Evolutionary conservation across 2,113 vertebrate genomes (phyloP).

Genomic region (Syngnathus typhle): DNA sequence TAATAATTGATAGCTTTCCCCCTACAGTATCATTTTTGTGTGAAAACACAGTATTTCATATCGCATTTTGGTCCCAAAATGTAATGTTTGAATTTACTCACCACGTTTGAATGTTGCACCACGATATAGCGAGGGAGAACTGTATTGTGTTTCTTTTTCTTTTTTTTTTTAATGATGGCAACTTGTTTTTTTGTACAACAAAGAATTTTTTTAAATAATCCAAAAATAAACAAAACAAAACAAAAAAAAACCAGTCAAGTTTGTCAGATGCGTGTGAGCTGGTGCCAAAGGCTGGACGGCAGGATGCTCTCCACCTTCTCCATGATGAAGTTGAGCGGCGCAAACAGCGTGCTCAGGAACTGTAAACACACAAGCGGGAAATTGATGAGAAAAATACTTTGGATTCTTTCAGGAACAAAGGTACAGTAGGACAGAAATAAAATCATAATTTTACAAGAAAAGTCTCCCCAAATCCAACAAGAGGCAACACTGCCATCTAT

Average conservation of each 20-base stretch:
- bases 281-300: constrained; percentile 97
- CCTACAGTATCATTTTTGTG: neutral
- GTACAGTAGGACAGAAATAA: too few species aligned
- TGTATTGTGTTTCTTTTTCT: constrained; percentile 78
- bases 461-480: too few species aligned
- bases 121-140: constrained; percentile 22
- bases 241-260: constrained; percentile 51
- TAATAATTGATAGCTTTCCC: too few species aligned
- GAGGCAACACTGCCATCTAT: too few species aligned
- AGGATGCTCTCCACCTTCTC: constrained; percentile 98
- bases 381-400: too few species aligned
- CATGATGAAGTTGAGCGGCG: constrained; percentile 98
- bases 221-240: constrained; percentile 64
- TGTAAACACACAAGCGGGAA: constrained; percentile 43
- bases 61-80: too few species aligned
- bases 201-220: constrained; percentile 80
- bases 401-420: too few species aligned
- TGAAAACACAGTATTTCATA: too few species aligned
- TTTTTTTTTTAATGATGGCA: constrained; percentile 78
- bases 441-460: too few species aligned
- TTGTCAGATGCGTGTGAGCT: constrained; percentile 89
- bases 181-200: constrained; percentile 87
- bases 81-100: neutral
- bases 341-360: constrained; percentile 98
- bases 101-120: neutral